Conservation (phyloP, 2,113 vertebrate genomes). For the Hypomesus transpacificus region DNA sequence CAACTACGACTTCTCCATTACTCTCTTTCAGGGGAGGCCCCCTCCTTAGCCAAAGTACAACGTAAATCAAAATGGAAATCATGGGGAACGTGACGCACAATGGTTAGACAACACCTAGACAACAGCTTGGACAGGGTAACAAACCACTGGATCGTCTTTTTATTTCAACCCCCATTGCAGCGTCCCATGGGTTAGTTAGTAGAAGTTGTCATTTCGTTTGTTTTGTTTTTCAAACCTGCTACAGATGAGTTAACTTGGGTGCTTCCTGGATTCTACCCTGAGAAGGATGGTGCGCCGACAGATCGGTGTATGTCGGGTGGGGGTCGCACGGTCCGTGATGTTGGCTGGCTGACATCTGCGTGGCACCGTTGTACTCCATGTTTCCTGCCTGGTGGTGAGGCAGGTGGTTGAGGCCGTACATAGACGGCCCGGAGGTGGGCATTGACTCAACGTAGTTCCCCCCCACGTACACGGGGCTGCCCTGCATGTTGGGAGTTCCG, state of each 20-base stretch:
- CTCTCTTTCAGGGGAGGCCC: slow-evolving; percentile 27
- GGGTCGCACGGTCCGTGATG: slow-evolving; percentile 88
- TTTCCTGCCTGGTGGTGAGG: slow-evolving; percentile 84
- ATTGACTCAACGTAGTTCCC: slow-evolving; percentile 91
- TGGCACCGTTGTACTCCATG: slow-evolving; percentile 92
- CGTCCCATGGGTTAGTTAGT: slow-evolving; percentile 57
- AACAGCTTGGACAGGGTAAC: slow-evolving; percentile 27
- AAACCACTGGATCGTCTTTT: slow-evolving; percentile 65
- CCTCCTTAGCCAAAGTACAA: not conserved
- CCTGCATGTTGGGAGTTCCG: slow-evolving; percentile 84
- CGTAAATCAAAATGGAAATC: slow-evolving; percentile 10
- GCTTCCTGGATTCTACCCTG: slow-evolving; percentile 99
- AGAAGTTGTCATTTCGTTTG: slow-evolving; percentile 43
- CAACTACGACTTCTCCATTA: slow-evolving; percentile 53
- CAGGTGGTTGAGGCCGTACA: slow-evolving; percentile 94
- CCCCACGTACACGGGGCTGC: slow-evolving; percentile 90
- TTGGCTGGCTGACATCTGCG: slow-evolving; percentile 81
- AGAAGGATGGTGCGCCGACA: slow-evolving; percentile 92
- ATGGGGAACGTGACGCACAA: slow-evolving; percentile 17
- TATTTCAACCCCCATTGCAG: slow-evolving; percentile 51
- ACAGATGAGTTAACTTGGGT: slow-evolving; percentile 99
- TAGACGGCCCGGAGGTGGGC: slow-evolving; percentile 84
- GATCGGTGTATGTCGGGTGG: slow-evolving; percentile 91
- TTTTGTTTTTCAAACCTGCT: slow-evolving; percentile 71
- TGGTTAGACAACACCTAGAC: slow-evolving; percentile 3